Evolutionary conservation across 2,797 vertebrate species (phyloP).

Genomic region (Mus minutoides): DNA sequence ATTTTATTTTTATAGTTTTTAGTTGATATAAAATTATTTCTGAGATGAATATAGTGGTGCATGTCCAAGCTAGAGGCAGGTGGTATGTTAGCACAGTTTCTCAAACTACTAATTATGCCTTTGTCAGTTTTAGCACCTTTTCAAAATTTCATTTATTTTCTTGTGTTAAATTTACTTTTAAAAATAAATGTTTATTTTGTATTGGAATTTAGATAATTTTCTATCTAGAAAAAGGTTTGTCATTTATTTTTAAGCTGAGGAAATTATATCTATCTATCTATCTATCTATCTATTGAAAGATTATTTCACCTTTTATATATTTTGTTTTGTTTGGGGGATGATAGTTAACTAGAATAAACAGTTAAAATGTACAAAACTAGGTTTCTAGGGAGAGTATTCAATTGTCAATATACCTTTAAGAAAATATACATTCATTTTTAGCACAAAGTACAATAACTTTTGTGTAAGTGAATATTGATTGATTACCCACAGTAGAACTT

Average conservation of each 20-base stretch:
- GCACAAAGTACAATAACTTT: background rate
- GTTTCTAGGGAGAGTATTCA: background rate
- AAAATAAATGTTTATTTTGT: slow-evolving; percentile 53
- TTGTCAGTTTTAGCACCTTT: background rate
- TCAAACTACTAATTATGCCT: background rate
- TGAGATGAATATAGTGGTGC: background rate
- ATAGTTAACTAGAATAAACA: slow-evolving; percentile 40
- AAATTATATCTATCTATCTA: background rate
- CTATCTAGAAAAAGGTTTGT: slow-evolving; percentile 35
- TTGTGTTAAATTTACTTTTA: slow-evolving; percentile 55
- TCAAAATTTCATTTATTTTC: slow-evolving; percentile 23
- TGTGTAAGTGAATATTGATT: slow-evolving; percentile 47
- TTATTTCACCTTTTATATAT: slow-evolving; percentile 28
- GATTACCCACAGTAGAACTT: background rate
- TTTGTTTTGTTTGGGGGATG: slow-evolving; percentile 47
- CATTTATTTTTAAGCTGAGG: slow-evolving; percentile 19
- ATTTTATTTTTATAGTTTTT: slow-evolving; percentile 39
- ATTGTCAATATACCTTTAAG: background rate
- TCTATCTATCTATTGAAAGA: background rate
- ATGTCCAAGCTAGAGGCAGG: background rate
- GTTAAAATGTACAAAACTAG: slow-evolving; percentile 25
- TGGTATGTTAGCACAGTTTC: background rate
- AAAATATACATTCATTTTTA: slow-evolving; percentile 34
- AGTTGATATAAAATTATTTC: background rate
- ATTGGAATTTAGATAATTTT: slow-evolving; percentile 7